Evolutionary conservation across 2,888 invertebrate genomes (phyloP).

Genomic region (Cerceris rybyensis): DNA sequence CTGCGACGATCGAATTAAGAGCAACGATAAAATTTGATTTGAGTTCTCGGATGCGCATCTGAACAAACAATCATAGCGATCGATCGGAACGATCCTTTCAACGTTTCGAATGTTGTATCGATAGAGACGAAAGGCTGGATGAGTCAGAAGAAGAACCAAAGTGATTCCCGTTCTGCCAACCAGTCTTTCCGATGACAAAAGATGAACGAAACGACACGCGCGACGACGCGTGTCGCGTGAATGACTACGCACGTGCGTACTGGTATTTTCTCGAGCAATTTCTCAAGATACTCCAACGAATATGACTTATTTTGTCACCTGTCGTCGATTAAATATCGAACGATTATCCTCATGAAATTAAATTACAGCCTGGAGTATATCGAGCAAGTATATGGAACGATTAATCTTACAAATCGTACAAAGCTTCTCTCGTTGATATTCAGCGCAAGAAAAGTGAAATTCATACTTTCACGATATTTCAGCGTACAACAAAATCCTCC

Average conservation of each 20-base stretch:
- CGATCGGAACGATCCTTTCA: no score
- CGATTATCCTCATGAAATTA: no score
- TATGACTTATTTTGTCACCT: background rate
- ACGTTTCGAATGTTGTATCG: background rate
- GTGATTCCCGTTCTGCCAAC: background rate
- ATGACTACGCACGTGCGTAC: slow-evolving; percentile 40
- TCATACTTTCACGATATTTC: slow-evolving; percentile 47
- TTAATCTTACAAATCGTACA: background rate
- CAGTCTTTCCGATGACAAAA: slow-evolving; percentile 22
- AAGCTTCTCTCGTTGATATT: background rate
- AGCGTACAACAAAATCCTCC: slow-evolving; percentile 20
- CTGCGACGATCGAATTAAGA: background rate
- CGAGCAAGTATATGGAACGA: background rate
- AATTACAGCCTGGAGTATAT: no score
- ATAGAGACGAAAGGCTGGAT: slow-evolving; percentile 12
- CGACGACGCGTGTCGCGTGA: slow-evolving; percentile 44
- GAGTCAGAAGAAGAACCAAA: slow-evolving; percentile 22
- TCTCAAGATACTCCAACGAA: background rate
- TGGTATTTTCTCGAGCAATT: slow-evolving; percentile 29
- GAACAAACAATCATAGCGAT: background rate
- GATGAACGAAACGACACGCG: slow-evolving; percentile 35
- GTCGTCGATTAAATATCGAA: no score
- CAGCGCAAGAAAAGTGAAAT: slow-evolving; percentile 36
- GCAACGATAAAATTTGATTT: background rate
- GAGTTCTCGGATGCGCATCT: background rate